These are phyloP conservation scores for Decapterus maruadsi DNA, from an alignment of 2,797 vertebrate genomes.

Conservation along the genomic window DNA sequence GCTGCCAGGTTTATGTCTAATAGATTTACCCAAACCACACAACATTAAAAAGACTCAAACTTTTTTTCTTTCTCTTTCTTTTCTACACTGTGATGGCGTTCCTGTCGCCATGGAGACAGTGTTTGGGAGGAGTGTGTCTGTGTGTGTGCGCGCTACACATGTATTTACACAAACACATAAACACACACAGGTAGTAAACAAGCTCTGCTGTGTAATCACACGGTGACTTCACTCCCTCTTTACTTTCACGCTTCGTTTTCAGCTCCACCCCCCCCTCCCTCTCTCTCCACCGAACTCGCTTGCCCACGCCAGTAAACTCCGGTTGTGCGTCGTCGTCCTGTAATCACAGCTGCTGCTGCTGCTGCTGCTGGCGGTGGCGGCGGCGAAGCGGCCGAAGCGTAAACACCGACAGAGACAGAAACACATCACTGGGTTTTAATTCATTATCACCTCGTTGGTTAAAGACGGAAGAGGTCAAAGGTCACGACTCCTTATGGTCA, in stretches of 20 bases:
- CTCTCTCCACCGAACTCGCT: conserved; percentile 17
- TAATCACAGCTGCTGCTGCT: conserved; percentile 59
- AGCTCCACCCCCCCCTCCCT: conserved; percentile 12
- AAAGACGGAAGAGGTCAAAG: background rate
- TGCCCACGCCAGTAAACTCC: conserved; percentile 47
- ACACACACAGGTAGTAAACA: conserved; percentile 55
- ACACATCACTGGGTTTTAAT: background rate
- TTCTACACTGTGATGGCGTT: background rate
- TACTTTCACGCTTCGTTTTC: conserved; percentile 65
- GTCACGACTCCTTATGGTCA: too few relatives aligned
- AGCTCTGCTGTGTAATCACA: conserved; percentile 57
- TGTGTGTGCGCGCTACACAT: background rate
- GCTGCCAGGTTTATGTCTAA: conserved; percentile 60
- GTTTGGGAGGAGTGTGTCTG: background rate
- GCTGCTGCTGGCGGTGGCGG: too few relatives aligned
- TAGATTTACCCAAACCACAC: conserved; percentile 51
- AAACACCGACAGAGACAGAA: conserved; percentile 27
- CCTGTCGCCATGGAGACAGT: conserved; percentile 3
- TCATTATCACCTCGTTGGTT: background rate
- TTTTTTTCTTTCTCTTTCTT: background rate
- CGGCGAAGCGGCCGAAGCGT: conserved; percentile 29
- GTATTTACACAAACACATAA: conserved; percentile 27
- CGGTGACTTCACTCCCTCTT: conserved; percentile 53
- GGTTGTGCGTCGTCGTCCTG: conserved; percentile 55
- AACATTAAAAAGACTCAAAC: background rate